Conservation (phyloP, 1,140 invertebrate species). For the Chironomus striatipennis region DNA sequence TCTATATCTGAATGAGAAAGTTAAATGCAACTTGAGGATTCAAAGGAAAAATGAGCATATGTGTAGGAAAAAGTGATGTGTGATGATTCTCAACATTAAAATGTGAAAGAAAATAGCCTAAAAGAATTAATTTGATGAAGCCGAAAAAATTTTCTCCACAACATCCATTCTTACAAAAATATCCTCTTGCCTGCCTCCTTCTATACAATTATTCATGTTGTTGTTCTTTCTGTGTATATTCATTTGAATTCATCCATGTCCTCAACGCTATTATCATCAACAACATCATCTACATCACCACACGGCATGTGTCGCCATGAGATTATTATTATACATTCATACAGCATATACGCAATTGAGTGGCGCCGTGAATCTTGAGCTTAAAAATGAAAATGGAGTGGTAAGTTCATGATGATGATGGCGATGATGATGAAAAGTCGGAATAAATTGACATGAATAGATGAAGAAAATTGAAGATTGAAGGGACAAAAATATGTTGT, state of each 20-base stretch:
- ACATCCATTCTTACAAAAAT: neutral
- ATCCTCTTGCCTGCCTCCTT: neutral
- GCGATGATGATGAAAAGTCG: neutral
- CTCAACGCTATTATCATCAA: conserved; percentile 6
- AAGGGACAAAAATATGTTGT: no score
- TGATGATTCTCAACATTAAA: no score
- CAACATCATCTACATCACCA: neutral
- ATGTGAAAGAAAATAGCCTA: neutral
- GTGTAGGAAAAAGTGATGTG: no score
- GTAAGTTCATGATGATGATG: neutral
- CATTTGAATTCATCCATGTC: neutral
- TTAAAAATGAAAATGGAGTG: conserved; percentile 7
- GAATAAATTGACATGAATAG: neutral
- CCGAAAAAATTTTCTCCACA: neutral
- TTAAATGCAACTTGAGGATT: neutral
- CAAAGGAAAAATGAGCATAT: neutral
- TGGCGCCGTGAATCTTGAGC: neutral
- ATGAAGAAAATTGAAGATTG: no score
- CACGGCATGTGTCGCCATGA: conserved; percentile 4
- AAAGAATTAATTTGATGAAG: conserved; percentile 14
- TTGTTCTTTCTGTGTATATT: neutral
- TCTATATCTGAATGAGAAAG: no score
- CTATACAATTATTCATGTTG: neutral
- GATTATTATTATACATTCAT: conserved; percentile 3
- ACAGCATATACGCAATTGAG: conserved; percentile 7